A percentile compares a stretch with the other conserved stretches of the same genome.
Evolutionary conservation across 2,797 vertebrate species (phyloP).

Genomic region (Sebastes cheni): DNA sequence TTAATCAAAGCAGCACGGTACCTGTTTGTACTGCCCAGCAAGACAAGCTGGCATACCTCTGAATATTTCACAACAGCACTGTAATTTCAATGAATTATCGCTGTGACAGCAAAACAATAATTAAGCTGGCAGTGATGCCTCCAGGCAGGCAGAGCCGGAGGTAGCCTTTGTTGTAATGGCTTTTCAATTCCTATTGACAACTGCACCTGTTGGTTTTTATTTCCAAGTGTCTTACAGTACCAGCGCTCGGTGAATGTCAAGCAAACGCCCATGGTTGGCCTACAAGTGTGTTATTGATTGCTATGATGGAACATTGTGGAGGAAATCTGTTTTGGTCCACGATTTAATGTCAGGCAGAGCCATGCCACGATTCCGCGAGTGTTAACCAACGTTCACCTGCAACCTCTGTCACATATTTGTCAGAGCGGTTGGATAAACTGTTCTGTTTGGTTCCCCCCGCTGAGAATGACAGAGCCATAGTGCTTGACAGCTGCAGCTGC

Average conservation of each 20-base stretch:
- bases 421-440: constrained; percentile 39
- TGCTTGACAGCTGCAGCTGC: constrained; percentile 34
- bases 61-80: constrained; percentile 56
- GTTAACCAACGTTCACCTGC: constrained; percentile 3
- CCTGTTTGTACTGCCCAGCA: constrained; percentile 34
- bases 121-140: constrained; percentile 66
- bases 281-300: constrained; percentile 26
- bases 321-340: constrained; percentile 2
- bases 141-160: constrained; percentile 26
- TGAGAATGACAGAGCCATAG: constrained; percentile 31
- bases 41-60: constrained; percentile 40
- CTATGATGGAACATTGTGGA: constrained; percentile 2
- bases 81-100: constrained; percentile 78
- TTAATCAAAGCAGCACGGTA: constrained; percentile 39
- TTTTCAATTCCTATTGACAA: constrained; percentile 36
- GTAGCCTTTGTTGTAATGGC: constrained; percentile 29
- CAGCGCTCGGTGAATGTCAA: constrained; percentile 16
- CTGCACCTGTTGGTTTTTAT: constrained; percentile 43
- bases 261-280: constrained; percentile 13
- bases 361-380: not conserved
- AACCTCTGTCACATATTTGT: constrained; percentile 27
- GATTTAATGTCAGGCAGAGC: constrained; percentile 3
- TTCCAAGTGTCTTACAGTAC: not conserved
- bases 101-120: constrained; percentile 71
- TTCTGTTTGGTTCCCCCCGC: not conserved